Evolutionary conservation across 2,797 vertebrate species (phyloP), one percentile per base, ranked within the genome.

Genomic region (Phalloptychus januarius): DNA sequence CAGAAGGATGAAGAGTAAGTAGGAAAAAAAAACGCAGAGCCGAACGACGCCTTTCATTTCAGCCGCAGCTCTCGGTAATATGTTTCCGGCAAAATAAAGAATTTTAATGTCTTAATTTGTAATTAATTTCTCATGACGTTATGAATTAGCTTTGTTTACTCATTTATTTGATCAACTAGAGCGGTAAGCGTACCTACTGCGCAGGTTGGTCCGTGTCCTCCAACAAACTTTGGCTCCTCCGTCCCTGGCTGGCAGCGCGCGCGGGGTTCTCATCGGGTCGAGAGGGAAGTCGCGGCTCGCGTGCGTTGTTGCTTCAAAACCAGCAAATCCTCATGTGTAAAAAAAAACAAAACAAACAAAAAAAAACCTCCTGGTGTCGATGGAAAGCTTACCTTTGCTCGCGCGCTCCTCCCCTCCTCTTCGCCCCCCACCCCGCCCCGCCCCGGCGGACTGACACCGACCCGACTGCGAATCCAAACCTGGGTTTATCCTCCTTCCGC

Each of bases 161-260:
- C 4, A 0, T 13, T 61, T 3, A n/a, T 65, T 38, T 38, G 18
- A 2, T 65, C 0, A 40, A 36, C 4, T 13, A 7, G 28, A 16
- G 15, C 5, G n/a, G 25, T 13, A 48, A 10, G 0, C 80, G 81
- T 81, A 93, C 92, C 90, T 93, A 78, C 12, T 93, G 79, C 12
- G 5, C 79, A 85, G 84, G 82, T 87, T 72, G 33, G 72, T 67
- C 13, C 1, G 25, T 61, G 40, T 80, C 75, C 33, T 76, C 71
- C 45, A 25, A 13, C 38, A 42, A 42, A 42, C 20, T 40, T 69
- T 23, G 20, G 25, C 4, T 40, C 11, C 38, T 44, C 25, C 40
- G 12, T 45, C 25, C 25, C 12, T 45, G 67, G 40, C 25, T 4
- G 67, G 8, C 12, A 7, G 67, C 25, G 40, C 67, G 67, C 67